Evolutionary conservation across 92 coral and sea anemone species (phyloP).

Genomic region (Epizoanthus illoricatus): DNA sequence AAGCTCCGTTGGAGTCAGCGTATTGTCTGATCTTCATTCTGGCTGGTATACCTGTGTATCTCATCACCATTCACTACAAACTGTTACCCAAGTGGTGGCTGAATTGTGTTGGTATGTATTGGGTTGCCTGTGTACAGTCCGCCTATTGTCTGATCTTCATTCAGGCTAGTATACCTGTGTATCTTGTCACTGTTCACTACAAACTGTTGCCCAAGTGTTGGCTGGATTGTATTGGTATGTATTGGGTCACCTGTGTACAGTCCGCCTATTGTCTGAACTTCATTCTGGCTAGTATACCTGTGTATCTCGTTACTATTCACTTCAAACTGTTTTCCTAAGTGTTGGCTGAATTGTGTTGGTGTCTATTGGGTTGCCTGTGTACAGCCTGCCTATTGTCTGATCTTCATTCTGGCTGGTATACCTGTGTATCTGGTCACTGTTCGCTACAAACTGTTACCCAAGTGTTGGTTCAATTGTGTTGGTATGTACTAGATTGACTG

Average conservation of each 20-base stretch:
- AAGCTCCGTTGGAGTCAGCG: conserved; percentile 49
- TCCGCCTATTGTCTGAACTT: not conserved
- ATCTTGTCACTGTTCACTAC: conserved; percentile 35
- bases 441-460: conserved; percentile 38
- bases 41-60: conserved; percentile 56
- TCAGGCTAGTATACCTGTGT: conserved; percentile 55
- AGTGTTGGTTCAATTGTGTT: conserved; percentile 30
- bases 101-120: conserved; percentile 44
- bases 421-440: conserved; percentile 48
- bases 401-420: conserved; percentile 52
- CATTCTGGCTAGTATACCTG: conserved; percentile 12
- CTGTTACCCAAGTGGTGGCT: conserved; percentile 41
- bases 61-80: conserved; percentile 30
- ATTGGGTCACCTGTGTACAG: not conserved
- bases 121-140: not conserved
- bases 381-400: conserved; percentile 14
- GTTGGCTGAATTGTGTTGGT: conserved; percentile 43
- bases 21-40: conserved; percentile 48
- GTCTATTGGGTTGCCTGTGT: conserved; percentile 7
- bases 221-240: conserved; percentile 45
- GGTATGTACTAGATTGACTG: conserved; percentile 42
- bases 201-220: conserved; percentile 42
- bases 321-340: conserved; percentile 39
- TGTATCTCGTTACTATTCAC: conserved; percentile 37
- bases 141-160: conserved; percentile 17